Conservation (phyloP, 1,140 invertebrate species). For the Chrysomallon squamiferum region DNA sequence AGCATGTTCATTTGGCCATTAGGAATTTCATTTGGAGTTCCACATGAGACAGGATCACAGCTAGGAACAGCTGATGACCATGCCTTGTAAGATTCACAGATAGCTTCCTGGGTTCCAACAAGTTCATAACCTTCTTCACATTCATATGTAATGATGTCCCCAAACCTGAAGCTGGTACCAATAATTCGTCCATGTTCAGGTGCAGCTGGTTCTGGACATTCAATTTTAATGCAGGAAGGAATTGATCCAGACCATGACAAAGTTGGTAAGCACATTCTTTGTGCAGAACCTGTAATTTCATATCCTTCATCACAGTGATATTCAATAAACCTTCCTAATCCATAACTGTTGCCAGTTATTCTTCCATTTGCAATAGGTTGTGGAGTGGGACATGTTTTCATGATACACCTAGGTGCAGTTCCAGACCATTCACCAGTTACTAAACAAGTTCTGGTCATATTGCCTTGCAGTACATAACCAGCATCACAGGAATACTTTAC, state of each 20-base stretch:
- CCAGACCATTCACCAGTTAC: constrained; percentile 90
- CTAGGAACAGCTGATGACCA: constrained; percentile 42
- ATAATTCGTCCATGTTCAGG: constrained; percentile 74
- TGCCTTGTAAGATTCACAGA: constrained; percentile 26
- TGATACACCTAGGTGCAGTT: constrained; percentile 66
- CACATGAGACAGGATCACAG: constrained; percentile 26
- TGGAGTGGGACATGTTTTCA: constrained; percentile 61
- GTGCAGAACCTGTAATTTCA: constrained; percentile 50
- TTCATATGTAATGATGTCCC: constrained; percentile 19
- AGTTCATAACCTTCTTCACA: constrained; percentile 80
- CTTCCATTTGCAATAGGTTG: constrained; percentile 68
- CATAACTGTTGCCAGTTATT: constrained; percentile 62
- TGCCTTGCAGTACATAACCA: constrained; percentile 77
- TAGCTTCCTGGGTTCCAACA: constrained; percentile 49
- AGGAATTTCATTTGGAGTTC: neutral
- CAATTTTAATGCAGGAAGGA: constrained; percentile 48
- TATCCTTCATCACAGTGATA: constrained; percentile 62
- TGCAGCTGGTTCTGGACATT: constrained; percentile 28
- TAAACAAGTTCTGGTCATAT: constrained; percentile 73
- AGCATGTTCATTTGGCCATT: neutral
- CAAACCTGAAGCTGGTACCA: constrained; percentile 79
- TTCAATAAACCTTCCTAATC: constrained; percentile 67
- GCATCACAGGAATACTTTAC: constrained; percentile 80
- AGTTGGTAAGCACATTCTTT: constrained; percentile 69
- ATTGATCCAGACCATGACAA: constrained; percentile 56